Evolutionary conservation across 2,797 vertebrate genomes (phyloP), one percentile per base, ranked within the genome.

Genomic region (Hydrolagus colliei): DNA sequence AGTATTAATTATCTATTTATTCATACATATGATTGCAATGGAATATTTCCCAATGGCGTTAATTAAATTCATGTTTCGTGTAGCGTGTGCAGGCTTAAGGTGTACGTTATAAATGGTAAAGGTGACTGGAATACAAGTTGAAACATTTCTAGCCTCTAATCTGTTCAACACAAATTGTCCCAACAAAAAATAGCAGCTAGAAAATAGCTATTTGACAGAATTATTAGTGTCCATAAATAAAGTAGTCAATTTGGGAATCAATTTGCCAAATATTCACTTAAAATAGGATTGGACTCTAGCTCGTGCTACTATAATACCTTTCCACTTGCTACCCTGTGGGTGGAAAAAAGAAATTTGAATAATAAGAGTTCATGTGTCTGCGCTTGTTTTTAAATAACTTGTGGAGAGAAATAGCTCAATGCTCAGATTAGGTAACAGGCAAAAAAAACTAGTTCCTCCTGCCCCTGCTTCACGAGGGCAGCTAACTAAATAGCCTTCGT

Each of bases 1-100:
- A 77, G 67, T 41, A 84, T 84, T 84, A 84, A 84, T n/a, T 84
- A 52, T 80, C 68, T 71, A 84, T 84, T 84, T 84, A 84, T 52
- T 71, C 65, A 68, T 82, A 18, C 52, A 67, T 35, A 68, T 68
- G 41, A 84, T 84, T 84, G 11, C 65, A 84, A 18, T 84, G 79
- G 35, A 84, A 82, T 68, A 71, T 84, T 22, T 68, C 68, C 79
- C 74, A 68, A 20, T 82, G 65, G 27, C 14, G 35, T 71, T 71
- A 67, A 68, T 84, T 6, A 52, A 52, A 52, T 52, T 52, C 41
- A 52, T 63, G 79, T 84, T 84, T 84, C 16, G 79, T 84, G 79
- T 84, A 84, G 79, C 67, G 27, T 84, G 65, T 84, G 18, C 63
- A 35, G 41, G n/a, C 65, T 18, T 63, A 68, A 10, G 8, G 11